phyloP scores from a whole-genome alignment of 2,888 invertebrate species.

The Crocallis elinguaria region DNA sequence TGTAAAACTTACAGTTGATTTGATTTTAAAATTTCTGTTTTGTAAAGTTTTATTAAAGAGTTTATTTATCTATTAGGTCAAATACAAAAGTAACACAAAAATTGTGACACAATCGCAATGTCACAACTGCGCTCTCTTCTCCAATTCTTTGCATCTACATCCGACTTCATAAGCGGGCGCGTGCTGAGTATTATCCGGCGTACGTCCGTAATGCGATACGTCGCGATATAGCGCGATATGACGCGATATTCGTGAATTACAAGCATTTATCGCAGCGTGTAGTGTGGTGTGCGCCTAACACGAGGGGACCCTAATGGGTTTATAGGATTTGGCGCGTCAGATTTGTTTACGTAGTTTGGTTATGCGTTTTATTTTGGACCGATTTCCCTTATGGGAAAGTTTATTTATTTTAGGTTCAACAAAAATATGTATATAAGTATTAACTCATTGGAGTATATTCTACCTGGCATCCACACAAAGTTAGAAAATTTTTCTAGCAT shows the following conservation, averaged over 20 bases:
- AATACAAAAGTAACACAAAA: neutral
- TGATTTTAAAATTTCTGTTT: too few relatives aligned
- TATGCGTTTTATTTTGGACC: constrained; percentile 18
- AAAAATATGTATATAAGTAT: too few relatives aligned
- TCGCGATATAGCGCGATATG: constrained; percentile 41
- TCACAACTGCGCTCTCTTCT: constrained; percentile 40
- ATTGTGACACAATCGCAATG: neutral
- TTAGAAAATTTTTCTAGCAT: too few relatives aligned
- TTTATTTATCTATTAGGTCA: too few relatives aligned
- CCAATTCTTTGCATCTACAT: constrained; percentile 53
- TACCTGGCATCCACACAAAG: too few relatives aligned
- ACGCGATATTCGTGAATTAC: constrained; percentile 77
- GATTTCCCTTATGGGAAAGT: neutral
- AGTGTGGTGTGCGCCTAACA: constrained; percentile 55
- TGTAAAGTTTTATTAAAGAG: too few relatives aligned
- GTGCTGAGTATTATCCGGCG: constrained; percentile 78
- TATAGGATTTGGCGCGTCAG: constrained; percentile 61
- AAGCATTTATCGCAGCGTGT: constrained; percentile 75
- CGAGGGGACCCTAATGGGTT: constrained; percentile 60
- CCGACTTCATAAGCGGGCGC: constrained; percentile 76
- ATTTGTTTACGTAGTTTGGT: constrained; percentile 56
- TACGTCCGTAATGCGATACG: constrained; percentile 54
- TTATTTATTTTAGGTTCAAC: neutral
- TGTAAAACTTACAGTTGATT: too few relatives aligned
- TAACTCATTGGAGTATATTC: too few relatives aligned